A percentile compares a stretch with the other conserved stretches of the same genome.
phyloP scores from a whole-genome alignment of 2,888 invertebrate species.

The Gasteruption jaculator region DNA sequence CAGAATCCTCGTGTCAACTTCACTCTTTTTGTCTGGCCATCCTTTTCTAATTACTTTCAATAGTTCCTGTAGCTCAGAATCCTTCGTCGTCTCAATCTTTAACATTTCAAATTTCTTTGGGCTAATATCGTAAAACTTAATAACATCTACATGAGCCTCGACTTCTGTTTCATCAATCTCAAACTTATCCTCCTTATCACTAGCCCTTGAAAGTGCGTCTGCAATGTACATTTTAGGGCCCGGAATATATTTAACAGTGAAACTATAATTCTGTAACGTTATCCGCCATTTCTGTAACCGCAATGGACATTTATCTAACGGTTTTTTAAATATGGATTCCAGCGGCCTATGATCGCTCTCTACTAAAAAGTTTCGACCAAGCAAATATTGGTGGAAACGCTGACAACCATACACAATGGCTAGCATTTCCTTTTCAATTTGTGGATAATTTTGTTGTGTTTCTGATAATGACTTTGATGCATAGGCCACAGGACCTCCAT shows the following conservation, averaged over 20 bases:
- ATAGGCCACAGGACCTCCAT: conserved; percentile 28
- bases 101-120: conserved; percentile 10
- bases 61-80: conserved; percentile 8
- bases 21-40: conserved; percentile 1
- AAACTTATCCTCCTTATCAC: conserved; percentile 7
- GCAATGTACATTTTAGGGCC: conserved; percentile 17
- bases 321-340: conserved; percentile 27
- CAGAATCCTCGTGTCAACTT: not conserved
- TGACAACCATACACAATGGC: conserved; percentile 27
- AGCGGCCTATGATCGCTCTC: conserved; percentile 33
- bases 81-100: not conserved
- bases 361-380: too few relatives aligned
- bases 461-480: conserved; percentile 27
- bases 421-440: conserved; percentile 32
- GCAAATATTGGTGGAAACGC: conserved; percentile 30
- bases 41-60: conserved; percentile 6
- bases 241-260: conserved; percentile 13
- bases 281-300: conserved; percentile 17
- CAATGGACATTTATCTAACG: conserved; percentile 13
- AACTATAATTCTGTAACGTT: conserved; percentile 14
- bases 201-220: conserved; percentile 17
- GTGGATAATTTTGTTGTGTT: conserved; percentile 27
- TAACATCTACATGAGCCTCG: conserved; percentile 9
- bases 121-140: conserved; percentile 16
- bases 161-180: conserved; percentile 10